phyloP scores from a whole-genome alignment of 2,113 vertebrate species.

The Apeltes quadracus region DNA sequence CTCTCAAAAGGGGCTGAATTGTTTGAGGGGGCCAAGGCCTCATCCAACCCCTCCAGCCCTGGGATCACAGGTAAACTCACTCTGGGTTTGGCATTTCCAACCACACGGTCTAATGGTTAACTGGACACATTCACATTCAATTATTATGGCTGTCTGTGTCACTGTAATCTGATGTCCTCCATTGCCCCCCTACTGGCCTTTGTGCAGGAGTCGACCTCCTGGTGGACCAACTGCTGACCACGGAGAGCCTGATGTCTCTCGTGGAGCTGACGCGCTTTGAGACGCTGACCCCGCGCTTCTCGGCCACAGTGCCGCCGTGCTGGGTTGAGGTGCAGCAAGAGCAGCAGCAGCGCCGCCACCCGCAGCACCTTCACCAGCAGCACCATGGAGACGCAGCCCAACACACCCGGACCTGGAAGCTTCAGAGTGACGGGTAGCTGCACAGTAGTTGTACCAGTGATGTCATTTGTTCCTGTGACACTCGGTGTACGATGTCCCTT shows the following conservation, averaged over 20 bases:
- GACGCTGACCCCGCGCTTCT: slow-evolving; percentile 96
- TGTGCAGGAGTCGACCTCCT: slow-evolving; percentile 92
- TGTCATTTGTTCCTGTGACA: neutral
- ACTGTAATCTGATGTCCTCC: neutral
- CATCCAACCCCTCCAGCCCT: slow-evolving; percentile 97
- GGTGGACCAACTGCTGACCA: slow-evolving; percentile 91
- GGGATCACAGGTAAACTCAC: slow-evolving; percentile 89
- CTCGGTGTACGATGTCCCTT: neutral
- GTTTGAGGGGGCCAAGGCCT: slow-evolving; percentile 90
- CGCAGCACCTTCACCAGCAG: slow-evolving; percentile 97
- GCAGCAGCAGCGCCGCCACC: slow-evolving; percentile 95
- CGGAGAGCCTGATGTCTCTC: slow-evolving; percentile 90
- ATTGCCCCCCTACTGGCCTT: neutral
- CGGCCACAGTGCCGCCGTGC: slow-evolving; percentile 96
- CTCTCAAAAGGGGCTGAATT: slow-evolving; percentile 93
- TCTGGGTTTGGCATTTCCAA: accelerated
- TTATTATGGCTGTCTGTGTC: neutral
- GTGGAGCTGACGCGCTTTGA: slow-evolving; percentile 98
- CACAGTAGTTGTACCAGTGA: neutral
- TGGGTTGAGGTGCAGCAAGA: slow-evolving; percentile 99
- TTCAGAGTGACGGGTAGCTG: slow-evolving; percentile 91
- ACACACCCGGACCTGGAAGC: slow-evolving; percentile 97
- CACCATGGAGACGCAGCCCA: slow-evolving; percentile 98
- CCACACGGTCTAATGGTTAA: neutral
- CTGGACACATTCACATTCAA: neutral